A percentile compares a stretch with the other conserved stretches of the same genome.
phyloP scores from a whole-genome alignment of 2,797 vertebrate species.

The Phyllotis vaccarum region DNA sequence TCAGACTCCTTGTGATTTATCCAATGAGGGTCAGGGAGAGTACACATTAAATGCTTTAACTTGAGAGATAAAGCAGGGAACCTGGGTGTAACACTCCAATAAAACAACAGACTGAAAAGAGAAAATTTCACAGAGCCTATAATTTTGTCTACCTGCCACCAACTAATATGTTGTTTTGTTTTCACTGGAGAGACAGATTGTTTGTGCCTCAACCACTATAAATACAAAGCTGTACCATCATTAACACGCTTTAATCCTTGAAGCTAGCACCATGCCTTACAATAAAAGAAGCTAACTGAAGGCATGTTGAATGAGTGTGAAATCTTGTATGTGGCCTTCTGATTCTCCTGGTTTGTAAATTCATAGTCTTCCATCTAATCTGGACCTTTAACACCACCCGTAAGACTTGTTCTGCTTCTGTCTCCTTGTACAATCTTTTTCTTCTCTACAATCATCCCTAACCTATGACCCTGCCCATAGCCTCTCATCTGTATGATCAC shows the following conservation, averaged over 20 bases:
- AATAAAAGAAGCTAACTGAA: not conserved
- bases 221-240: constrained; percentile 28
- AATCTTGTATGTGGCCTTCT: not conserved
- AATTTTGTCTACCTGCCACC: constrained; percentile 70
- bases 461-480: not conserved
- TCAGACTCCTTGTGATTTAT: constrained; percentile 67
- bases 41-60: constrained; percentile 67
- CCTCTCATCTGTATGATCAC: not conserved
- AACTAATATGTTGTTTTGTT: constrained; percentile 62
- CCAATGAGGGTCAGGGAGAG: constrained; percentile 67
- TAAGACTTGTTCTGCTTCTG: not conserved
- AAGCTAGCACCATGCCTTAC: not conserved
- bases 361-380: not conserved
- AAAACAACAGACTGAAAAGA: constrained; percentile 71
- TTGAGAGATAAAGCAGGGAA: constrained; percentile 64
- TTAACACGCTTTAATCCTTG: constrained; percentile 30
- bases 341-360: not conserved
- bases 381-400: not conserved
- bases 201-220: not conserved
- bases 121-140: constrained; percentile 62
- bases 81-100: constrained; percentile 28
- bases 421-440: not conserved
- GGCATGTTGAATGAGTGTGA: not conserved
- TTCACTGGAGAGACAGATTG: constrained; percentile 47
- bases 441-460: not conserved